phyloP scores from a whole-genome alignment of 2,888 invertebrate species.

The Periphyllus acericola region DNA sequence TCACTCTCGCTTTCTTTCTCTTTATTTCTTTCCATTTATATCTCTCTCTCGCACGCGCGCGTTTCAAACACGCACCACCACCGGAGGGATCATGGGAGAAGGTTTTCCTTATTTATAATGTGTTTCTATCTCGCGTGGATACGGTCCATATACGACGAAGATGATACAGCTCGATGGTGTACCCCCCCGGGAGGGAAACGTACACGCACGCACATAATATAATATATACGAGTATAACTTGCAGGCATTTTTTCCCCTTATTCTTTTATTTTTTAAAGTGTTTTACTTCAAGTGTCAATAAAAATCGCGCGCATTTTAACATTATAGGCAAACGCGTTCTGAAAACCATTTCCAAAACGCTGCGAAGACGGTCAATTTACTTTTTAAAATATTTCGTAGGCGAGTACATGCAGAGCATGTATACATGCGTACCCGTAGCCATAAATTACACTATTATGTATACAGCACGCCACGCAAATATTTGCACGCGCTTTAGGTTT shows the following conservation, averaged over 20 bases:
- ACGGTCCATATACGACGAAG: constrained; percentile 51
- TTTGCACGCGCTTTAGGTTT: too few relatives aligned
- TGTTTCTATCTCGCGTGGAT: constrained; percentile 39
- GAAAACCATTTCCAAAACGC: neutral
- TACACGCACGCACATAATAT: neutral
- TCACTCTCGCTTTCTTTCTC: neutral
- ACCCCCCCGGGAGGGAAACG: constrained; percentile 18
- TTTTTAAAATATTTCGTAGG: too few relatives aligned
- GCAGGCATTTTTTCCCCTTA: neutral
- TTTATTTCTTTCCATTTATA: neutral
- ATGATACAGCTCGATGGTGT: constrained; percentile 6
- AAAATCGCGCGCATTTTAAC: constrained; percentile 4
- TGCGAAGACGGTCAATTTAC: neutral
- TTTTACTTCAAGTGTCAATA: constrained; percentile 46
- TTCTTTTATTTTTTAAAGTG: constrained; percentile 33
- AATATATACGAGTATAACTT: neutral
- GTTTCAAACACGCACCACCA: neutral
- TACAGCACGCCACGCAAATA: too few relatives aligned
- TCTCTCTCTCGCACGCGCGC: neutral
- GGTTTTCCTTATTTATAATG: constrained; percentile 56
- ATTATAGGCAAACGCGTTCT: neutral
- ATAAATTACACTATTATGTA: too few relatives aligned
- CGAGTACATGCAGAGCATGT: too few relatives aligned
- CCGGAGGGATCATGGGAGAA: constrained; percentile 16
- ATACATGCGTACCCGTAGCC: too few relatives aligned